Percentiles rank a stretch among this genome's conserved stretches.
Conservation (phyloP, 2,888 invertebrate species). For the Synanthedon tipuliformis region DNA sequence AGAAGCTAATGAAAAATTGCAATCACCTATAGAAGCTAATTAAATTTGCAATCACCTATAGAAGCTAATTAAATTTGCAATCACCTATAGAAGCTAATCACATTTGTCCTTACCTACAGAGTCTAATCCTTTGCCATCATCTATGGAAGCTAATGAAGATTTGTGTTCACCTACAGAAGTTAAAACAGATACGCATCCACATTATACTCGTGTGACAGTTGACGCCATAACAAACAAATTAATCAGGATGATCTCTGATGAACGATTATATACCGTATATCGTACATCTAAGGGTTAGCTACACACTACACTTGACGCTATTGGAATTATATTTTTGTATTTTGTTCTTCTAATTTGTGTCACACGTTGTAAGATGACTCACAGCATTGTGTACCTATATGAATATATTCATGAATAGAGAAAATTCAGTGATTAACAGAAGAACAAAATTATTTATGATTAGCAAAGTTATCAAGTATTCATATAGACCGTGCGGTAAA, state of each 20-base stretch:
- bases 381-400: too few relatives aligned
- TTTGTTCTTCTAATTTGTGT: background rate
- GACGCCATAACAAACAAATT: conserved; percentile 21
- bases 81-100: too few relatives aligned
- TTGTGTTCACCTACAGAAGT: conserved; percentile 7
- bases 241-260: conserved; percentile 9
- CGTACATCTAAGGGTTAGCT: too few relatives aligned
- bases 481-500: too few relatives aligned
- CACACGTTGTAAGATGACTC: too few relatives aligned
- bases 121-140: background rate
- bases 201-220: too few relatives aligned
- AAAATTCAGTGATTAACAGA: too few relatives aligned
- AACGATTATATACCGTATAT: too few relatives aligned
- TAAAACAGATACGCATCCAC: conserved; percentile 23
- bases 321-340: background rate
- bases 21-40: too few relatives aligned
- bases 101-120: background rate
- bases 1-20: background rate
- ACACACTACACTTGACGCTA: conserved; percentile 2
- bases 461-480: too few relatives aligned
- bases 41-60: conserved; percentile 1
- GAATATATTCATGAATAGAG: too few relatives aligned
- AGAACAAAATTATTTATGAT: too few relatives aligned
- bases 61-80: conserved; percentile 3
- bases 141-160: background rate